A percentile compares a stretch with the other conserved stretches of the same genome.
Evolutionary conservation across 2,797 vertebrate species (phyloP).

Genomic region (Diceros bicornis): DNA sequence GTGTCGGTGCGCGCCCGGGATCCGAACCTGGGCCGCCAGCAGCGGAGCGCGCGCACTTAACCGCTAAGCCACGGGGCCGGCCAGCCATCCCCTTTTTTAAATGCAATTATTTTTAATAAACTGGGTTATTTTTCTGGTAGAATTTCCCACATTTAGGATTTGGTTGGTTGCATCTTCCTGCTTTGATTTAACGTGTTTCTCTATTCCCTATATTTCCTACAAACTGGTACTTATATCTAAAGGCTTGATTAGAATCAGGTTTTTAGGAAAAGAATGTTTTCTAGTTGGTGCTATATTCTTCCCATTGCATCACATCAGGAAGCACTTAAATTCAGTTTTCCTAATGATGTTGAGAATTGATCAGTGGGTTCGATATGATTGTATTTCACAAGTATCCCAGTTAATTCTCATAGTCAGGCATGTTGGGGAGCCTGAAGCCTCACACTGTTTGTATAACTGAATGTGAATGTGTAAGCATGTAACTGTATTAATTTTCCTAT

Average conservation of each 20-base stretch:
- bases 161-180: neutral
- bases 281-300: neutral
- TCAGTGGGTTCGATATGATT: neutral
- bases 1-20: too few species aligned
- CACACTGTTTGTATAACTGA: neutral
- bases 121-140: neutral
- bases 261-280: conserved; percentile 38
- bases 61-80: too few species aligned
- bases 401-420: neutral
- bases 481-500: neutral
- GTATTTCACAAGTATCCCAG: neutral
- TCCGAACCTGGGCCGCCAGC: too few species aligned
- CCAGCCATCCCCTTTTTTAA: neutral
- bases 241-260: neutral
- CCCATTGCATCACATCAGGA: neutral
- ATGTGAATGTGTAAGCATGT: neutral
- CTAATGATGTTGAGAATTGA: neutral
- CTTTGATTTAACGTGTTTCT: neutral
- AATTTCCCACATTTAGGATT: neutral
- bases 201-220: neutral
- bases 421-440: neutral
- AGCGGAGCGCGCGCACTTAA: too few species aligned
- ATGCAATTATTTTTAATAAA: neutral
- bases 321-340: conserved; percentile 4
- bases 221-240: neutral